phyloP scores from a whole-genome alignment of 2,797 vertebrate species.

The Chaetophractus vellerosus region DNA sequence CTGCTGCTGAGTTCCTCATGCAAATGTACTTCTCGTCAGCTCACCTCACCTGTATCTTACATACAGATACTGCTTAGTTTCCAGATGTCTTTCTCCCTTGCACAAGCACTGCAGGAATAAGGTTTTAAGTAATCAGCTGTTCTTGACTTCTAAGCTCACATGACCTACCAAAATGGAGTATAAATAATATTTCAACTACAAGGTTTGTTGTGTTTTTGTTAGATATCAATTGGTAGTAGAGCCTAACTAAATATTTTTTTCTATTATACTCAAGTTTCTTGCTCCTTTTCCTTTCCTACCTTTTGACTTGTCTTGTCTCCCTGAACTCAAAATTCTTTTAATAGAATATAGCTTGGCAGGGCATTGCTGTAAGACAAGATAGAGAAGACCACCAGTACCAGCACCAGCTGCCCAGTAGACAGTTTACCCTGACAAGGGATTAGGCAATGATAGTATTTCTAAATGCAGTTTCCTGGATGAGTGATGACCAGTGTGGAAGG shows the following conservation, averaged over 20 bases:
- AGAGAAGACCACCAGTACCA: neutral
- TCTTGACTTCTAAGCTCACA: neutral
- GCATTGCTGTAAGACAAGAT: neutral
- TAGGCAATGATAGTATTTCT: neutral
- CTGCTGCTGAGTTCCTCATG: neutral
- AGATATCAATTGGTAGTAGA: neutral
- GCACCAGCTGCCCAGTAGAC: rapidly evolving
- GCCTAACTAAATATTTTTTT: neutral
- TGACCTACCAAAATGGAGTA: neutral
- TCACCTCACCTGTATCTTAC: neutral
- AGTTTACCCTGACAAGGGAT: neutral
- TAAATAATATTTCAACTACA: neutral
- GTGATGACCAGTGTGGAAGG: neutral
- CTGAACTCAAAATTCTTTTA: neutral
- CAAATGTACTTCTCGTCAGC: neutral
- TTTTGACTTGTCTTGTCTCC: neutral
- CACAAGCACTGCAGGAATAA: neutral
- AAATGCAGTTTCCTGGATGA: neutral
- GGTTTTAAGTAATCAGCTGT: neutral
- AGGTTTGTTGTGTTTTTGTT: no score
- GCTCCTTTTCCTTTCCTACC: neutral
- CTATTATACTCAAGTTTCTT: neutral
- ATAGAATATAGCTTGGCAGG: neutral
- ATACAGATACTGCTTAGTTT: neutral
- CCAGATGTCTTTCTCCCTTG: neutral